Percentiles rank a stretch among this genome's conserved stretches.
phyloP scores from a whole-genome alignment of 2,113 vertebrate species.

The Cyprinodon variegatus region DNA sequence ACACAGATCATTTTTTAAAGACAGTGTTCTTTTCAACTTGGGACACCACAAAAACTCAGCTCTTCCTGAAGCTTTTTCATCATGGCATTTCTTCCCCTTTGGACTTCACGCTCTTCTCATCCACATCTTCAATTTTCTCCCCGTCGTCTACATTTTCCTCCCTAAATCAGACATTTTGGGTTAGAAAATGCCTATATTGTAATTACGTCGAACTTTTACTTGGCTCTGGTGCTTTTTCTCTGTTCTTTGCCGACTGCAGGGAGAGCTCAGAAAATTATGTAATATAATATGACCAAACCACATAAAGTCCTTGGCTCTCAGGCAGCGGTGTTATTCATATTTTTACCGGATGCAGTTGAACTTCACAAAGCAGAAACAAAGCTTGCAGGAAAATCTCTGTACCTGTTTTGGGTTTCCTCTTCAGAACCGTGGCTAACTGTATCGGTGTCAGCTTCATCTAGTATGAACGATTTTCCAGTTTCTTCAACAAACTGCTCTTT shows the following conservation, averaged over 20 bases:
- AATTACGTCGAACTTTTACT: conserved; percentile 72
- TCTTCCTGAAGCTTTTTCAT: conserved; percentile 64
- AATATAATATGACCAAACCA: conserved; percentile 68
- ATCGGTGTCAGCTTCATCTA: conserved; percentile 30
- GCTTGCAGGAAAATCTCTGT: conserved; percentile 37
- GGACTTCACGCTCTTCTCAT: conserved; percentile 74
- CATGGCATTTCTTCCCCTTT: conserved; percentile 68
- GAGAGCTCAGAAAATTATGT: conserved; percentile 70
- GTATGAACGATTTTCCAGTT: conserved; percentile 72
- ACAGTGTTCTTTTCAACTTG: conserved; percentile 59
- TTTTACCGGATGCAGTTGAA: conserved; percentile 57
- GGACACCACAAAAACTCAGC: conserved; percentile 58
- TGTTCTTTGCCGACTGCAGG: conserved; percentile 48
- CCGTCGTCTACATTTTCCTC: conserved; percentile 69
- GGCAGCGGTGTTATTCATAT: conserved; percentile 61
- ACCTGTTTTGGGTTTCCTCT: conserved; percentile 56
- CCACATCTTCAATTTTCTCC: conserved; percentile 77
- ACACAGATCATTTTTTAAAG: conserved; percentile 61
- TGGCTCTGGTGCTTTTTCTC: conserved; percentile 61
- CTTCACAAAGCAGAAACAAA: conserved; percentile 50
- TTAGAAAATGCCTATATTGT: conserved; percentile 70
- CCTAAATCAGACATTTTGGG: conserved; percentile 76
- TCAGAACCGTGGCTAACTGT: conserved; percentile 45
- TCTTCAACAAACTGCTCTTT: conserved; percentile 87
- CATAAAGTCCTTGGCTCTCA: conserved; percentile 65